Evolutionary conservation across 2,888 invertebrate genomes (phyloP), one percentile per base, ranked within the genome.

Genomic region (Boloria selene): DNA sequence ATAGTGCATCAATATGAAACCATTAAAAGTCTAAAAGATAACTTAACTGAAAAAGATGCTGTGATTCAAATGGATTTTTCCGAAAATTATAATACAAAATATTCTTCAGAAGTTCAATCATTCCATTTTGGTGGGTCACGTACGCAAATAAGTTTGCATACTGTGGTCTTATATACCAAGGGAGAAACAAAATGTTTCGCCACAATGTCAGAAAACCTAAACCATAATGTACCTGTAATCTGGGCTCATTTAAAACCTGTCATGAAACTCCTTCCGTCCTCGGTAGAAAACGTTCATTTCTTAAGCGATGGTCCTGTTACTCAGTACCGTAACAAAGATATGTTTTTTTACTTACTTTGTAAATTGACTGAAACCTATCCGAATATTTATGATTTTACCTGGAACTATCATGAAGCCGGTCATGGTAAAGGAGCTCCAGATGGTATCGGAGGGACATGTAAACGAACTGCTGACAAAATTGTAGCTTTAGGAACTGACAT

Each of bases 291-390:
- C 65, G 52, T 75, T 45, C 68, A 75, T 70, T 71, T 74, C 50
- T 56, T 73, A 53, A 71, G 69, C 61, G 71, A 73, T 66, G 72
- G 72, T 17, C 74, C 72, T 54, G 69, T 67, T 54, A 73, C 72
- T 18, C 74, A 74, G 65, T 75, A 75, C 58, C 65, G 72, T 44
- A 74, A 76, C 54, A 74, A 74, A 71, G 56, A 61, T 38, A 73
- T 71, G 70, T 75, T 74, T 72, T 67, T 6, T 31, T 31, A 61
- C 52, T 66, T 65, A 55, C 26, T 26, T 13, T 53, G 26, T 13
- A 26, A 26, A 26, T 13, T 26, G 26, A 53, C 52, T 13, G 14
- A 22, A 13, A 14, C 51, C 44, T 69, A 65, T 70, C 68, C 62
- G 18, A 64, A 70, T 69, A 68, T 69, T 65, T 63, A 38, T 67